phyloP scores from a whole-genome alignment of 2,888 invertebrate genomes.

The Carabus problematicus region DNA sequence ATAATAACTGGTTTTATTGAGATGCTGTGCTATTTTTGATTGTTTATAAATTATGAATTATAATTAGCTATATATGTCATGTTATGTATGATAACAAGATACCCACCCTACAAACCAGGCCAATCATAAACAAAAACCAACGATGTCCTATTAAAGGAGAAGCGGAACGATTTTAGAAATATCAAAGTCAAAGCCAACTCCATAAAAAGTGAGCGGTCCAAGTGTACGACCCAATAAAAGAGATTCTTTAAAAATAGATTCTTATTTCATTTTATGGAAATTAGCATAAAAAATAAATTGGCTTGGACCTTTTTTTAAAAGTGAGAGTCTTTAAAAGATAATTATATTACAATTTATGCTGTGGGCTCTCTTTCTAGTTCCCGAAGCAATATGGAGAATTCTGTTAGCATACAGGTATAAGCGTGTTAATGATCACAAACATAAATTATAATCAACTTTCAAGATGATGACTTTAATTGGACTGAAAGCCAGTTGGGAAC shows the following conservation, averaged over 20 bases:
- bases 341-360: conserved; percentile 42
- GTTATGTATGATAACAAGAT: too few species aligned
- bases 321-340: conserved; percentile 36
- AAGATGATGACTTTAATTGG: conserved; percentile 52
- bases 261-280: conserved; percentile 32
- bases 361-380: neutral
- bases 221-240: conserved; percentile 30
- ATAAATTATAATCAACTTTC: conserved; percentile 53
- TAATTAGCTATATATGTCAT: too few species aligned
- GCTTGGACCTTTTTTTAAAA: conserved; percentile 33
- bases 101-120: too few species aligned
- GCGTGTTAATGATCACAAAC: conserved; percentile 52
- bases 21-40: too few species aligned
- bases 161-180: conserved; percentile 15
- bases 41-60: too few species aligned
- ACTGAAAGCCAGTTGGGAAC: conserved; percentile 41
- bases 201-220: conserved; percentile 19
- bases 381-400: conserved; percentile 14
- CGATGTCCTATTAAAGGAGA: too few species aligned
- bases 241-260: conserved; percentile 37
- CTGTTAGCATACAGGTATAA: conserved; percentile 36
- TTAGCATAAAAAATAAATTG: conserved; percentile 41
- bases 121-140: too few species aligned
- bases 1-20: too few species aligned
- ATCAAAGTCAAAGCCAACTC: conserved; percentile 30